A percentile compares a stretch with the other conserved stretches of the same genome.
Evolutionary conservation across 2,113 vertebrate species (phyloP).

Genomic region (Oreotrochilus melanogaster): DNA sequence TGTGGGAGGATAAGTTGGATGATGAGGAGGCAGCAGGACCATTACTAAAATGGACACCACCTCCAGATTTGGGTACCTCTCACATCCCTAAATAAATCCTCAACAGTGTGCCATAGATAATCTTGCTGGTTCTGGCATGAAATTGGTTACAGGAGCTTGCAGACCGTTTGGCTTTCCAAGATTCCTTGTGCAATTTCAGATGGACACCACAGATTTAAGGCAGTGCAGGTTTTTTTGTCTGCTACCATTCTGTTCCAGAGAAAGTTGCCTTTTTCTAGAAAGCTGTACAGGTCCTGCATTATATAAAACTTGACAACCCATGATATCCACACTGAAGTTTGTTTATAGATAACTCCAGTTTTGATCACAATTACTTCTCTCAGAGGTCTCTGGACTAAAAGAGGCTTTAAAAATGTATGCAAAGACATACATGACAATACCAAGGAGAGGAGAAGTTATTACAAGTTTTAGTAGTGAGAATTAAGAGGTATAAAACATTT

Average conservation of each 20-base stretch:
- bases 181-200: not conserved
- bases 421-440: not conserved
- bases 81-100: conserved; percentile 26
- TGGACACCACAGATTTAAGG: not conserved
- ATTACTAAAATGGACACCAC: conserved; percentile 8
- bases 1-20: not conserved
- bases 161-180: conserved; percentile 1
- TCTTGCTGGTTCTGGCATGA: not conserved
- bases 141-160: conserved; percentile 12
- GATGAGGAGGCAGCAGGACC: conserved; percentile 5
- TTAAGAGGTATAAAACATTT: not conserved
- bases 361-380: not conserved
- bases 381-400: not conserved
- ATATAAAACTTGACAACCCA: not conserved
- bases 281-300: not conserved
- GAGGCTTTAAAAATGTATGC: not conserved
- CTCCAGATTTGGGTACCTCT: conserved; percentile 6
- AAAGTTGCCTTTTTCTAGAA: not conserved
- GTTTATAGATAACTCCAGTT: not conserved
- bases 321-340: not conserved
- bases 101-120: not conserved
- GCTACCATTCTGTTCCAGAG: not conserved
- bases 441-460: not conserved
- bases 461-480: not conserved
- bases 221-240: not conserved